Evolutionary conservation across 2,113 vertebrate genomes (phyloP).

Genomic region (Bungarus multicinctus): DNA sequence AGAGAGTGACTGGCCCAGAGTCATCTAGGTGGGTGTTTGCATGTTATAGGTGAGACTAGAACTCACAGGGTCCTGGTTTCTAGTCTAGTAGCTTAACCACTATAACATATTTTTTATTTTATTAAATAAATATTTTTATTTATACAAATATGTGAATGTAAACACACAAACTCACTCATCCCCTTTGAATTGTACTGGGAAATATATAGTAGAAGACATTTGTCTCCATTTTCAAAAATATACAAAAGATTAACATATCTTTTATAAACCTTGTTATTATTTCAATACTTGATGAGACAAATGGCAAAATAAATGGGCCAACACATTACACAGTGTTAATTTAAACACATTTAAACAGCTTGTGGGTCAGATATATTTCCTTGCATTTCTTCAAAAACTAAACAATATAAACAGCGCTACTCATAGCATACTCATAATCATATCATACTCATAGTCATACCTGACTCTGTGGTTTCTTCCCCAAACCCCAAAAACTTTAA

Average conservation of each 20-base stretch:
- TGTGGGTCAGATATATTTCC: constrained; percentile 71
- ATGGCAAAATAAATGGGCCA: constrained; percentile 78
- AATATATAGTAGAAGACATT: constrained; percentile 35
- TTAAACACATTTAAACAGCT: constrained; percentile 66
- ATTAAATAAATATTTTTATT: background rate
- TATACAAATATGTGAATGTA: background rate
- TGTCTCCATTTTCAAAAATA: constrained; percentile 76
- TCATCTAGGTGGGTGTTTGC: background rate
- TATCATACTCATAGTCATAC: too few species aligned
- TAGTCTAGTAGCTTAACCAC: background rate
- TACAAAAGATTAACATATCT: constrained; percentile 74
- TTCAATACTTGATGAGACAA: constrained; percentile 75
- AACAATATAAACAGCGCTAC: constrained; percentile 49
- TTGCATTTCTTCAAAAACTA: constrained; percentile 48
- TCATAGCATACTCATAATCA: too few species aligned
- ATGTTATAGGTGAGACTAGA: background rate
- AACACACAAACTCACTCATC: background rate
- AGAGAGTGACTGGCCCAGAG: background rate
- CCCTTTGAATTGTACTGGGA: constrained; percentile 17
- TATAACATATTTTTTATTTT: background rate
- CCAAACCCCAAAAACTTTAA: too few species aligned
- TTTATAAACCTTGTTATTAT: constrained; percentile 74
- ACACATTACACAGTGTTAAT: constrained; percentile 74
- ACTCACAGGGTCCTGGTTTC: background rate
- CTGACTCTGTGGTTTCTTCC: too few species aligned